Base-by-base conservation (phyloP, 2,113 vertebrate genomes). In the Seriola rivoliana region DNA sequence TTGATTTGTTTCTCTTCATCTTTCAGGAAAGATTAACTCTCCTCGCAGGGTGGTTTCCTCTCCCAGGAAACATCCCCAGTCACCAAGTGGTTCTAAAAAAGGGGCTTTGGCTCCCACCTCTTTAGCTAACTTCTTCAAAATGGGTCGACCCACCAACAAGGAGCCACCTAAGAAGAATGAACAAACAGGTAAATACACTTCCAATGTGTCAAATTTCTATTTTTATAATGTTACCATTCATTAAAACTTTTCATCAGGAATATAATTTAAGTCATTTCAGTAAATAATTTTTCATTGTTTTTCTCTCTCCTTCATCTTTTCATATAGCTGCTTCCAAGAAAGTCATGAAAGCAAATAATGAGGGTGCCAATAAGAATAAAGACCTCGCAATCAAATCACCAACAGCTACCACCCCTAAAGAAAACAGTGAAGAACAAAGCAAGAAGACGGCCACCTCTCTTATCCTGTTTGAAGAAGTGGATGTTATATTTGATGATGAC, bases 391-490 rank as follows among this genome's bases (percentile, higher is more conserved):
- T 79, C 4, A 94, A 88, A 34, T 68, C 89, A 1, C 29, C 80
- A 34, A 16, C 73, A 62, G 65, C 89, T 57, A 55, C 48, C 48
- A 32, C 3, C 1, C 4, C 50, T 8, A 91, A 92, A 92, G 90
- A 93, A 57, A 88, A 42, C 75, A 82, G 69, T 17, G 97, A 97
- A 55, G 97, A 99, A 64, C 92, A 92, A 57, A 96, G 71, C 75
- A 97, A 96, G 80, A 99, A 96, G 94, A 95, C 89, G 0, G 96
- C 98, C 46, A 99, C 97, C 0, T 99, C 97, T 14, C 98, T 99
- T 8, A 99, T 99, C 90, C 96, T 99, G 73, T 99, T 99, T 89
- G 98, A 99, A 93, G 98, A 99, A 95, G 98, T 99, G 75, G 98
- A 99, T 88, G 94, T 99, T 54, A 97, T 99, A 92, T 98, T 99